Base-by-base conservation (phyloP, 1,140 invertebrate species). In the Meloidogyne chitwoodi region DNA sequence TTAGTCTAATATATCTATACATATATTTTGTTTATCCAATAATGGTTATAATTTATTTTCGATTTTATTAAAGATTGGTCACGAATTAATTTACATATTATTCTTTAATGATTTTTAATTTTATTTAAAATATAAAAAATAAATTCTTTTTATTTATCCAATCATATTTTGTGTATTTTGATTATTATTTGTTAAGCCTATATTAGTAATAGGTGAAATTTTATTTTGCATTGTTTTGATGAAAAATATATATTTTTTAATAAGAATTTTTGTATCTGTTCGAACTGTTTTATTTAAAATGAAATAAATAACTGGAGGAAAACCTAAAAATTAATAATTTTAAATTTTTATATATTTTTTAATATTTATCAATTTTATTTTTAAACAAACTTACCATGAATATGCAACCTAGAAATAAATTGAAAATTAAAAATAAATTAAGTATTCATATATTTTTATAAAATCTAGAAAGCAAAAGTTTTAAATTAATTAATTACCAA, bases 301-400 rank as follows among this genome's bases (percentile, higher is more conserved):
- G 26, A 68, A 38, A 68, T 68, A 68, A 14, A 68, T 29, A 48
- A 68, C 27, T 48, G 67, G 67, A 3, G 67, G 67, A 68, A 68
- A 68, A 12, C 67, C 67, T 68, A 29, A 24, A 48, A 48, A 68
- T 26, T 38, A 38, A 38, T 38, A 67, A n/a, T 0, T 19, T 22
- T n/a, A 12, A 68, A 44, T 16, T 44, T 44, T 56, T 19, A 19
- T 19, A 48, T 19, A 19, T 1, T 48, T 19, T 48, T 19, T 48
- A 14, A 19, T n/a, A n/a, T n/a, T n/a, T n/a, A 19, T 19, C 16
- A 19, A 19, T 48, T 27, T 27, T 22, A 68, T 27, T 41, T 68
- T 11, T 31, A 31, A 68, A 27, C 24, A 31, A 68, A 68, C 12
- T 16, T 26, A 19, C 67, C 67, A 16, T 68, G 67, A 31, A 48